Evolutionary conservation across 2,797 vertebrate species (phyloP), one percentile per base, ranked within the genome.

Genomic region (Ptychobarbus kaznakovi): DNA sequence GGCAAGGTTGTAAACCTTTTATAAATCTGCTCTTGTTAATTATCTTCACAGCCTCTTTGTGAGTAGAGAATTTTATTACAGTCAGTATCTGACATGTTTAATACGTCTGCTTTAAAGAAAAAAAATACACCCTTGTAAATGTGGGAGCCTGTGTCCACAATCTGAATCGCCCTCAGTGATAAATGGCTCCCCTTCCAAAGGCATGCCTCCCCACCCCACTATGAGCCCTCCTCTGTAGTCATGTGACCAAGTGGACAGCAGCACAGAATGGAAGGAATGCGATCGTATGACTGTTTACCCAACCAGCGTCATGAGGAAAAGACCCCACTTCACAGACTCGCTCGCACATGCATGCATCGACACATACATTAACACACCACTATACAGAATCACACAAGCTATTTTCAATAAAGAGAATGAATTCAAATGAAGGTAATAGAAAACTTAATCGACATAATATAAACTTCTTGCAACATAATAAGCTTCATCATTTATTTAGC

Each of bases 261-360:
- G 82, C 63, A 88, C 81, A 87, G 90, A 92, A 93, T 92, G 91
- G 88, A 88, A 91, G 89, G 91, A 93, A 94, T 93, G 93, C 89
- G 87, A 92, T 92, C 81, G 85, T 90, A 91, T 91, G 91, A 92
- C 90, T 88, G 87, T 90, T 91, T 86, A 91, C 81, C 85, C 87
- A 91, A 87, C 85, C 80, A 91, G 82, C 28, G 16, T 82, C 73
- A 35, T 53, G 81, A 87, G 88, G 85, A 86, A 87, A 83, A 87
- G 85, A 88, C 82, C 58, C 74, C 38, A 82, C 73, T 44, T 76
- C 77, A 81, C 73, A 63, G 73, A 61, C 81, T 78, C 38, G 44
- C 61, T 75, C 72, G 51, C 65, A 80, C 58, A 81, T 82, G 66
- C 42, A 74, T 68, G 69, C 70, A 58, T 25, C 68, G 42, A 88